A percentile compares a stretch with the other conserved stretches of the same genome.
These are phyloP conservation scores for Fukomys damarensis DNA, from an alignment of 2,113 vertebrate species.

Conservation along the genomic window DNA sequence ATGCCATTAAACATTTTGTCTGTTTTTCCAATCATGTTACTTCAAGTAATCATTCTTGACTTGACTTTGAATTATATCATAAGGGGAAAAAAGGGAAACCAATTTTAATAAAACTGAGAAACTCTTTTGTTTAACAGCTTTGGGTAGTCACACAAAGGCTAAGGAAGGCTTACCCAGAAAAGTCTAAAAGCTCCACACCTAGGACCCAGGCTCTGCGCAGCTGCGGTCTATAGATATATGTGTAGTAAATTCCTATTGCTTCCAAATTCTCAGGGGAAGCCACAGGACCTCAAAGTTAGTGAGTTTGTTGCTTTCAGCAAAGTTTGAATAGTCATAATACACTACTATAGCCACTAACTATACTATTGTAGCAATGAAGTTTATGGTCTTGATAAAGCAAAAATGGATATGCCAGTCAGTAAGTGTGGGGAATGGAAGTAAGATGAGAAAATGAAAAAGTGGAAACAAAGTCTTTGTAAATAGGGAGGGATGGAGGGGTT, in stretches of 20 bases:
- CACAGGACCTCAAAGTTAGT: background rate
- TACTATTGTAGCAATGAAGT: background rate
- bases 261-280: background rate
- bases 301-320: background rate
- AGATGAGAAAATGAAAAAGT: too few relatives aligned
- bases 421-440: too few relatives aligned
- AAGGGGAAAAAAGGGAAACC: background rate
- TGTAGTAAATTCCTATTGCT: background rate
- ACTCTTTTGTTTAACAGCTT: background rate
- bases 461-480: too few relatives aligned
- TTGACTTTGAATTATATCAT: background rate
- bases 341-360: background rate
- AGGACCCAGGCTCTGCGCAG: too few relatives aligned
- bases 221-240: background rate
- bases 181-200: background rate
- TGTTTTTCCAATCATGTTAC: background rate
- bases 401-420: background rate
- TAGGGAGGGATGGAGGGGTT: too few relatives aligned
- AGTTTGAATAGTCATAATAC: background rate
- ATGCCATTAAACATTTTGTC: conserved; percentile 11
- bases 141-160: background rate
- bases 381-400: background rate
- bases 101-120: background rate
- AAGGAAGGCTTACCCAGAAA: background rate
- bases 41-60: background rate